Evolutionary conservation across 2,797 vertebrate genomes (phyloP).

Genomic region (Sphenodon punctatus): DNA sequence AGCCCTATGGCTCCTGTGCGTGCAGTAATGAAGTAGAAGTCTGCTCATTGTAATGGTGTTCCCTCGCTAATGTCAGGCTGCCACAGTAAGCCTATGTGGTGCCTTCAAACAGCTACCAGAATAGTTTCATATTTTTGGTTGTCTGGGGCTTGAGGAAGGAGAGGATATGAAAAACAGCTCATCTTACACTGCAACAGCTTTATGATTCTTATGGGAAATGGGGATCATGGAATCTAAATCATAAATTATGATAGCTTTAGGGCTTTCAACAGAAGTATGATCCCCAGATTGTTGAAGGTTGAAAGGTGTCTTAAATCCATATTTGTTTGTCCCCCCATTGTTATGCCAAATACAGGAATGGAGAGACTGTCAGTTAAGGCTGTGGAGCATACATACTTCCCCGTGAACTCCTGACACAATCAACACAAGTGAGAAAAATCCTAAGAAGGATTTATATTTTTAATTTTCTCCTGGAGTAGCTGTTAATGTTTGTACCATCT

Average conservation of each 20-base stretch:
- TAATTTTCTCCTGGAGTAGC: background rate
- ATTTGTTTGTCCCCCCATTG: background rate
- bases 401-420: fast-evolving
- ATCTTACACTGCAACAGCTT: background rate
- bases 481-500: background rate
- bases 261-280: fast-evolving
- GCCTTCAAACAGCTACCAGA: background rate
- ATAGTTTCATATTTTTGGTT: too few relatives aligned
- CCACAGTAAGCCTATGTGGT: too few relatives aligned
- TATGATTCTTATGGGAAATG: background rate
- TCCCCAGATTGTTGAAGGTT: background rate
- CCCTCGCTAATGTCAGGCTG: too few relatives aligned
- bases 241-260: background rate
- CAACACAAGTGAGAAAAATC: background rate
- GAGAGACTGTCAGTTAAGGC: background rate
- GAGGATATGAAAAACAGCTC: fast-evolving
- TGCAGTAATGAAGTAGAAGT: background rate
- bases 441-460: background rate
- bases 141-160: background rate
- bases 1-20: background rate
- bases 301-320: background rate
- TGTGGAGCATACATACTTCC: fast-evolving
- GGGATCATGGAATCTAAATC: background rate
- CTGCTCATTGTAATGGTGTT: too few relatives aligned
- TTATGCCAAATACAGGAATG: background rate